A percentile compares a stretch with the other conserved stretches of the same genome.
These are phyloP conservation scores for Eonycteris spelaea DNA, from an alignment of 2,113 vertebrate genomes.

Conservation along the genomic window DNA sequence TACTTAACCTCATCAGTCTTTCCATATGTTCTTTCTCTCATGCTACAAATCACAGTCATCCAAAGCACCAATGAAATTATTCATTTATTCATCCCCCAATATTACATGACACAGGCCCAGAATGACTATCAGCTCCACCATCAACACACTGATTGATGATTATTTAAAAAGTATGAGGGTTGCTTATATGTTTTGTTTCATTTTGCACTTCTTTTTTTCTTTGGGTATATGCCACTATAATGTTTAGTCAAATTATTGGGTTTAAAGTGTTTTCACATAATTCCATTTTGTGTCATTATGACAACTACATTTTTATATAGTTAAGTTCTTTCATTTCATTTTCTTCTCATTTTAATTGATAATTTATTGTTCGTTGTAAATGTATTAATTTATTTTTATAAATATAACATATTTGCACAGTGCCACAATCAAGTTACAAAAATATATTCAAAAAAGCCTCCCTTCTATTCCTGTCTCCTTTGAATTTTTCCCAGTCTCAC, in stretches of 20 bases:
- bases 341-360: neutral
- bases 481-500: neutral
- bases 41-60: neutral
- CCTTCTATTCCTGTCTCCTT: neutral
- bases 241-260: neutral
- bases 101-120: neutral
- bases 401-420: neutral
- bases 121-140: no score
- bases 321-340: neutral
- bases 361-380: neutral
- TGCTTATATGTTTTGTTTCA: neutral
- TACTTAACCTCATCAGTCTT: neutral
- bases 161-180: neutral
- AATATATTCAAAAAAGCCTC: neutral
- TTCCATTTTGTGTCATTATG: neutral
- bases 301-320: neutral
- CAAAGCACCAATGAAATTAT: neutral
- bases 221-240: neutral
- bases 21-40: neutral
- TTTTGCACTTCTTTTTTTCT: neutral
- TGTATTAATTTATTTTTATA: neutral
- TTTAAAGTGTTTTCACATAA: neutral
- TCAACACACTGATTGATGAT: fast-evolving
- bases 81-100: neutral
- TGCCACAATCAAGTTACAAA: neutral